phyloP scores from a whole-genome alignment of 2,113 vertebrate species.

The Antidorcas marsupialis region DNA sequence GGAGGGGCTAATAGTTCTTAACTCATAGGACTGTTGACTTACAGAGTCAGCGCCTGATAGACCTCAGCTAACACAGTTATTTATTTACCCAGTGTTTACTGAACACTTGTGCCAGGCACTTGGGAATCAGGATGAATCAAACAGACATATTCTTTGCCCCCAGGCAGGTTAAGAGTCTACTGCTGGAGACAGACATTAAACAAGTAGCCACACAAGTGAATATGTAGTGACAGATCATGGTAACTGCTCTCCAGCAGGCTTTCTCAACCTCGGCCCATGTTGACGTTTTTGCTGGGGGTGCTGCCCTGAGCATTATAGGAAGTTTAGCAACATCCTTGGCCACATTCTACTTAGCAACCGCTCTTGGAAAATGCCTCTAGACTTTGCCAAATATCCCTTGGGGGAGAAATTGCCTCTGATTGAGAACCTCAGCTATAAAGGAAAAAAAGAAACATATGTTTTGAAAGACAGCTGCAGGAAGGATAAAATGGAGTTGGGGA shows the following conservation, averaged over 20 bases:
- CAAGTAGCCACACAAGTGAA: not conserved
- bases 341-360: not conserved
- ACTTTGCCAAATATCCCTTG: not conserved
- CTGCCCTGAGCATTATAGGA: not conserved
- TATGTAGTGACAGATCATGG: not conserved
- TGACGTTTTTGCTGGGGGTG: not conserved
- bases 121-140: not conserved
- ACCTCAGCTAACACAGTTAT: not conserved
- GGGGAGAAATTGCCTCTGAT: not conserved
- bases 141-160: not conserved
- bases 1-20: not conserved
- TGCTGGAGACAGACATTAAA: not conserved
- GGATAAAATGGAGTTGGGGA: not conserved
- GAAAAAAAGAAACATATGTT: not conserved
- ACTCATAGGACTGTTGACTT: not conserved
- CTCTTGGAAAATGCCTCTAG: not conserved
- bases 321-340: not conserved
- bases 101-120: not conserved
- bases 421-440: not conserved
- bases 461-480: not conserved
- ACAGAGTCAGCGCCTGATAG: not conserved
- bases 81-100: not conserved
- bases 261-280: not conserved
- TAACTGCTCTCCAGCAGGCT: not conserved
- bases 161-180: not conserved